Evolutionary conservation across 2,797 vertebrate genomes (phyloP).

Genomic region (Pseudochromis fuscus): DNA sequence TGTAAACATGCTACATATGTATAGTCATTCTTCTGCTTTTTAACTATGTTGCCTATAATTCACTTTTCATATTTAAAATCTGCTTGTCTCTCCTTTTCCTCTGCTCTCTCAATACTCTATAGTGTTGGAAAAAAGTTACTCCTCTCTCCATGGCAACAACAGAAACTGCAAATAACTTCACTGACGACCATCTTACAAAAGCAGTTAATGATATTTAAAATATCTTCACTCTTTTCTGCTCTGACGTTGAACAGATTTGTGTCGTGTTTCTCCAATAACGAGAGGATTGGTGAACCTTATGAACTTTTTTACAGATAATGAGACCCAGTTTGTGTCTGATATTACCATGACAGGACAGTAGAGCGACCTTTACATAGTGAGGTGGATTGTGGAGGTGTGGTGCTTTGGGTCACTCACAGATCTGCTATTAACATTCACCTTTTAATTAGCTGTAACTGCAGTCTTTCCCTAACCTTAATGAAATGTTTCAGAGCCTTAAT

Average conservation of each 20-base stretch:
- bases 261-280: background rate
- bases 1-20: too few species aligned
- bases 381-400: background rate
- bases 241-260: background rate
- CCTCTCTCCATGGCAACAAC: slow-evolving; percentile 50
- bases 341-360: background rate
- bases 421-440: background rate
- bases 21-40: too few species aligned
- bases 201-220: slow-evolving; percentile 31
- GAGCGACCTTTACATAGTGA: background rate
- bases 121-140: slow-evolving; percentile 13
- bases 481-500: background rate
- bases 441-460: background rate
- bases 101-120: background rate
- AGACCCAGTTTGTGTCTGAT: too few species aligned
- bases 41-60: too few species aligned
- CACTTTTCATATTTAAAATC: too few species aligned
- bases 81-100: background rate
- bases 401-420: background rate
- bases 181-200: slow-evolving; percentile 39
- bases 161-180: slow-evolving; percentile 52
- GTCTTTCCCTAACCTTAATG: background rate
- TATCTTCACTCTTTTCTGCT: slow-evolving; percentile 11
- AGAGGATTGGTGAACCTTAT: background rate
- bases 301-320: background rate